Percentiles rank a stretch among this genome's conserved stretches.
Conservation (phyloP, 1,140 invertebrate species). For the Pogonus chalceus region DNA sequence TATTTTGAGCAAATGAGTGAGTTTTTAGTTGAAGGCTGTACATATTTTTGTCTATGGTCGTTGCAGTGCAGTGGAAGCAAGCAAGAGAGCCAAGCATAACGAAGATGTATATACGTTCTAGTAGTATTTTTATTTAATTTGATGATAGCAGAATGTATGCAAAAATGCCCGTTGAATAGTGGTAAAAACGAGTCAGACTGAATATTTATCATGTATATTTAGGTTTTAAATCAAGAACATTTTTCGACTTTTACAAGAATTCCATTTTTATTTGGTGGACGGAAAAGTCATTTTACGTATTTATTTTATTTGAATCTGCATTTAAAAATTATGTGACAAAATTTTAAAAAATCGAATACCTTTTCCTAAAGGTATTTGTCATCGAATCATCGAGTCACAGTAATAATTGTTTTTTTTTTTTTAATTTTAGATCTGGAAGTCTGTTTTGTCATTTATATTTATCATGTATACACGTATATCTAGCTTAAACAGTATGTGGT, state of each 20-base stretch:
- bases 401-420: not conserved
- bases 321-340: constrained; percentile 16
- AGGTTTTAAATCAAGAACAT: constrained; percentile 17
- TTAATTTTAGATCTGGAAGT: constrained; percentile 21
- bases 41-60: constrained; percentile 18
- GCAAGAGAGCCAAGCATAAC: not conserved
- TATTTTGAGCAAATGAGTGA: constrained; percentile 10
- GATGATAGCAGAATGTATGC: constrained; percentile 14
- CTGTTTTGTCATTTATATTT: constrained; percentile 22
- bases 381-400: constrained; percentile 1
- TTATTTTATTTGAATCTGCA: constrained; percentile 25
- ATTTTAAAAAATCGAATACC: not conserved
- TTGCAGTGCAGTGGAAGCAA: not conserved
- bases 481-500: constrained; percentile 24
- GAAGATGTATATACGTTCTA: constrained; percentile 23
- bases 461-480: constrained; percentile 28
- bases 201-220: constrained; percentile 26
- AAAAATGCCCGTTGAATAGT: constrained; percentile 16
- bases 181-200: constrained; percentile 25
- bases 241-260: constrained; percentile 10
- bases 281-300: constrained; percentile 15
- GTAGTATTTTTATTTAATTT: constrained; percentile 22
- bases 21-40: not conserved
- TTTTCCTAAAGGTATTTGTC: no score
- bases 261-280: constrained; percentile 20